Conservation (phyloP, 2,888 invertebrate genomes). For the Eupithecia insigniata region DNA sequence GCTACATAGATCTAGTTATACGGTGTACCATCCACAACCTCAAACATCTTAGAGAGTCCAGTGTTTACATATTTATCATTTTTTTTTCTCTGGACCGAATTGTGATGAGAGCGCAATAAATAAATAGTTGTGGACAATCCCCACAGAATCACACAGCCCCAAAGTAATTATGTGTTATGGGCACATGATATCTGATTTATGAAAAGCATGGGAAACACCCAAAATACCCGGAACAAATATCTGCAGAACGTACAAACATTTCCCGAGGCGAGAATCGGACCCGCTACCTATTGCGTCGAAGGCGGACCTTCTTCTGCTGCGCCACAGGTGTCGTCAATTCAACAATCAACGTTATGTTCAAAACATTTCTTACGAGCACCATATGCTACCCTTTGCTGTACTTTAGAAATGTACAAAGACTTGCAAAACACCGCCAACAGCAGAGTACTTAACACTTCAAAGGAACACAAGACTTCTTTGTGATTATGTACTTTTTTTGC, state of each 20-base stretch:
- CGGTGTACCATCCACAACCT: background rate
- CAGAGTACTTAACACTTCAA: constrained; percentile 62
- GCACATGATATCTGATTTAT: no score
- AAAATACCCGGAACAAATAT: no score
- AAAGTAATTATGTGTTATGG: no score
- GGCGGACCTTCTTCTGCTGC: no score
- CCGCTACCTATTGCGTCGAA: no score
- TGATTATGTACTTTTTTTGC: constrained; percentile 64
- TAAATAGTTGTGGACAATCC: no score
- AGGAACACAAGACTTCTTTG: constrained; percentile 62
- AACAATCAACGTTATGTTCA: constrained; percentile 5
- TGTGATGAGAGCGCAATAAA: background rate
- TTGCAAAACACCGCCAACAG: constrained; percentile 38
- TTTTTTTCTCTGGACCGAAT: background rate
- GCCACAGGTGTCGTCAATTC: no score
- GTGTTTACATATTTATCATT: background rate
- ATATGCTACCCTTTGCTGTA: constrained; percentile 26
- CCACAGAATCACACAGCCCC: no score
- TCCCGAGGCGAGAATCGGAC: no score
- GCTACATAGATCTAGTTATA: background rate
- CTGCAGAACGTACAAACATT: no score
- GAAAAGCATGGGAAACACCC: no score
- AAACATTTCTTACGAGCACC: constrained; percentile 29
- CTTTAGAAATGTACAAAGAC: constrained; percentile 39
- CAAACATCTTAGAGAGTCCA: background rate